phyloP scores from a whole-genome alignment of 1,140 invertebrate genomes.

The Maniola jurtina region DNA sequence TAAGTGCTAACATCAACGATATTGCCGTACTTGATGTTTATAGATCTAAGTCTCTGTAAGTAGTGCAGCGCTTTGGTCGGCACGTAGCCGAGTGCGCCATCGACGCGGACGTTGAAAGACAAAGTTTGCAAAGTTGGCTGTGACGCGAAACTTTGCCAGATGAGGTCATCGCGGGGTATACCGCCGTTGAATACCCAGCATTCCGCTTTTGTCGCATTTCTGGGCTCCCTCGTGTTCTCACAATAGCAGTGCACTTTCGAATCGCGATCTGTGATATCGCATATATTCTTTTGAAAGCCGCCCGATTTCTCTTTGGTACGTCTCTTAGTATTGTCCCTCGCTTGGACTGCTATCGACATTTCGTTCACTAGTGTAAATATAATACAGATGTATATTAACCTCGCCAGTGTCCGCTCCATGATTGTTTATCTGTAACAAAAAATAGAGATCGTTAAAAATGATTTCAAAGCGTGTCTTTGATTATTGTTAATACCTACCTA shows the following conservation, averaged over 20 bases:
- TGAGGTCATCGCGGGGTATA: slow-evolving; percentile 80
- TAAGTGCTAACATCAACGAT: slow-evolving; percentile 83
- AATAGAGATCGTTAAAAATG: slow-evolving; percentile 28
- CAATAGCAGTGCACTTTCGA: slow-evolving; percentile 77
- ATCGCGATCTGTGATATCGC: slow-evolving; percentile 70
- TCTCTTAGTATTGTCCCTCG: slow-evolving; percentile 63
- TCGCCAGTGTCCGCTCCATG: slow-evolving; percentile 60
- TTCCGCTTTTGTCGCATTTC: slow-evolving; percentile 75
- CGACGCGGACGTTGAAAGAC: slow-evolving; percentile 83
- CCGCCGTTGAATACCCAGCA: slow-evolving; percentile 84
- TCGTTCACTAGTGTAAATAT: slow-evolving; percentile 65
- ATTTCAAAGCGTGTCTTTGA: too few species aligned
- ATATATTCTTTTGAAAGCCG: slow-evolving; percentile 72
- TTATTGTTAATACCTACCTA: too few species aligned
- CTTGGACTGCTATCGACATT: slow-evolving; percentile 66
- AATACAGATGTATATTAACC: slow-evolving; percentile 62
- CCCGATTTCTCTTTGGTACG: slow-evolving; percentile 66
- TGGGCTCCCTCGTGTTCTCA: slow-evolving; percentile 64
- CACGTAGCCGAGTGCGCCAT: slow-evolving; percentile 83
- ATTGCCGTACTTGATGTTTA: slow-evolving; percentile 85
- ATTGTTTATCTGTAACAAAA: slow-evolving; percentile 68
- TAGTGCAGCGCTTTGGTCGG: slow-evolving; percentile 83
- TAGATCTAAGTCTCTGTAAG: slow-evolving; percentile 81
- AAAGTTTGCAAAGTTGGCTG: slow-evolving; percentile 85
- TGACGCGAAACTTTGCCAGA: slow-evolving; percentile 85